A percentile compares a stretch with the other conserved stretches of the same genome.
phyloP scores from a whole-genome alignment of 2,113 vertebrate genomes.

The Vimba vimba region DNA sequence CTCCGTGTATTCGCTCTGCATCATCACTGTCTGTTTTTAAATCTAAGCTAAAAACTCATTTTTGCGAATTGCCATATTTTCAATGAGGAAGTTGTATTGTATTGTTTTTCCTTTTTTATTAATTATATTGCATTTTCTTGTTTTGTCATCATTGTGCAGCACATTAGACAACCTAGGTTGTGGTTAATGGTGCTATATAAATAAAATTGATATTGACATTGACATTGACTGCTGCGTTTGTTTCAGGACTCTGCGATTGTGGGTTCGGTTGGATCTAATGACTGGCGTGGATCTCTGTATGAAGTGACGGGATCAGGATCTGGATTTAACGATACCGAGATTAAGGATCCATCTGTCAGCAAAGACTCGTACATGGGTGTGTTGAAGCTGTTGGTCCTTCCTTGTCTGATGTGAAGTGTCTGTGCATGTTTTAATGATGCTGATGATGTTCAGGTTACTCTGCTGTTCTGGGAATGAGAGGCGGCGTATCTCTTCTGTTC shows the following conservation, averaged over 20 bases:
- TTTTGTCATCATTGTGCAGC: too few species aligned
- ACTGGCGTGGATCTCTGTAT: constrained; percentile 48
- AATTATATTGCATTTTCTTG: too few species aligned
- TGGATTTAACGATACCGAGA: not conserved
- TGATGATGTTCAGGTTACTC: constrained; percentile 70
- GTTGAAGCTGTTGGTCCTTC: not conserved
- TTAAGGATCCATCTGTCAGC: not conserved
- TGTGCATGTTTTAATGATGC: not conserved
- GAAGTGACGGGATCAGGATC: constrained; percentile 32
- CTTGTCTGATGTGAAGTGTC: not conserved
- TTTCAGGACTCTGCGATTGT: constrained; percentile 38
- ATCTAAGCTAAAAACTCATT: too few species aligned
- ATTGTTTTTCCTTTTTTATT: too few species aligned
- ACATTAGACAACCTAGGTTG: too few species aligned
- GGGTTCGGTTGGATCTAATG: constrained; percentile 46
- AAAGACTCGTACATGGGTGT: constrained; percentile 48
- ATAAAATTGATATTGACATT: too few species aligned
- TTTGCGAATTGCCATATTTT: too few species aligned
- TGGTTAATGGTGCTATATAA: too few species aligned
- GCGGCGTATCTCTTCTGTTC: constrained; percentile 58
- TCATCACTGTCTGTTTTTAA: too few species aligned
- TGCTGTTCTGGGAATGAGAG: constrained; percentile 64
- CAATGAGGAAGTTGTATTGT: too few species aligned
- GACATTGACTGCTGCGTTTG: not conserved
- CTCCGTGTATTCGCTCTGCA: too few species aligned